phyloP scores from a whole-genome alignment of 2,113 vertebrate genomes.

The Salvelinus namaycush region DNA sequence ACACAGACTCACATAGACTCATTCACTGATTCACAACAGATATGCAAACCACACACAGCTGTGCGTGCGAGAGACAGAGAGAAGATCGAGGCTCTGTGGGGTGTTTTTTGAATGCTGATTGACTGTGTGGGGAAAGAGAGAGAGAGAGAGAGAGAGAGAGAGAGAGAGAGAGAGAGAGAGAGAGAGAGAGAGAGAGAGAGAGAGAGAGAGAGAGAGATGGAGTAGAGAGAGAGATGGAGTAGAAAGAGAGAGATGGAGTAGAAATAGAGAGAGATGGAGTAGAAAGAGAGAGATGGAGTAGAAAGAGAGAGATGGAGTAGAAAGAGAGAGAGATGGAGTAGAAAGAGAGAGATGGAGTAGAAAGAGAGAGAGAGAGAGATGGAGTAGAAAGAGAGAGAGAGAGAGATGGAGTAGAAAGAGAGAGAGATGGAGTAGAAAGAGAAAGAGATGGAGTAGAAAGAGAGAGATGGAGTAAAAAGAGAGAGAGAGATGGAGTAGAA shows the following conservation, averaged over 20 bases:
- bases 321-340: too few species aligned
- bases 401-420: too few species aligned
- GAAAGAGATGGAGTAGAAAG: too few species aligned
- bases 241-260: constrained; percentile 8
- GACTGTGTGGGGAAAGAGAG: neutral
- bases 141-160: neutral
- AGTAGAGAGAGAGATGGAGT: too few species aligned
- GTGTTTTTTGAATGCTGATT: constrained; percentile 12
- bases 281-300: constrained; percentile 9
- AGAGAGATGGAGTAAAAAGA: too few species aligned
- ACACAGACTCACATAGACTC: constrained; percentile 16
- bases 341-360: too few species aligned
- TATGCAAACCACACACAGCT: constrained; percentile 11
- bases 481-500: too few species aligned
- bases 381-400: too few species aligned
- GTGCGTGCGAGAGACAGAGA: neutral
- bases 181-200: neutral
- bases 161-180: neutral
- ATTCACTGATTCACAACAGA: neutral
- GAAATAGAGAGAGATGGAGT: constrained; percentile 29
- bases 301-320: too few species aligned
- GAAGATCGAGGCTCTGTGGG: constrained; percentile 15
- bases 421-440: too few species aligned
- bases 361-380: too few species aligned
- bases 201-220: constrained; percentile 1